Base-by-base conservation (phyloP, 30 jellyfish, hydroid and myxozoan genomes). In the Pelagia noctiluca region DNA sequence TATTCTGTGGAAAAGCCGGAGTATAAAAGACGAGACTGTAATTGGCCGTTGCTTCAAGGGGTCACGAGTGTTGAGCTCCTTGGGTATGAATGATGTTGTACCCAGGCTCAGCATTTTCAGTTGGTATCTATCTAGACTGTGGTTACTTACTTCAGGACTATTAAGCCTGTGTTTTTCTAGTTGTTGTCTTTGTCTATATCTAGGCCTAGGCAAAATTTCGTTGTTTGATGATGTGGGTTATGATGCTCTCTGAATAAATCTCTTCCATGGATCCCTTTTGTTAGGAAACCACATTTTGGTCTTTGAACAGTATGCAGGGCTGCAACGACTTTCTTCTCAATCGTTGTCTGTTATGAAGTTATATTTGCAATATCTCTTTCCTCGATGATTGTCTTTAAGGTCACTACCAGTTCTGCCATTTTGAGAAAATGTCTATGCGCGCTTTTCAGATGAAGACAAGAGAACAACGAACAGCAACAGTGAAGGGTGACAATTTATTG, bases 401-500 rank as follows among this genome's bases (percentile, higher is more conserved):
- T 60, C 35, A 60, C 23, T 60, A 24, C 72, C 35, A 26, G 72
- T 26, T 60, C 72, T 60, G 72, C 35, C 72, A 60, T 60, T 60
- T 60, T 60, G 72, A 8, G 57, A 60, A 60, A 60, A 60, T 60
- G 72, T 60, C 21, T 60, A 4, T 10, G 12, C 22, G 72, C 72
- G 72, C 72, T 60, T 60, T 60, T 60, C 35, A 26, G 72, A 26
- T 10, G 30, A 60, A n/a, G n/a, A n/a, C n/a, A n/a, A n/a, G 72
- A 60, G 72, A 60, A 60, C 8, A 60, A 60, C 22, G 72, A 60
- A 60, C 72, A 60, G 35, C 72, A 60, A 60, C 72, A 60, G 21
- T 60, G 72, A 24, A 60, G 21, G 72, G 72, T 5, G 72, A 60
- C 72, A 60, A 60, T 60, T 60, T 60, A 60, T 60, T 60, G 72